Evolutionary conservation across 2,888 invertebrate genomes (phyloP).

Genomic region (Anoncus sp.): DNA sequence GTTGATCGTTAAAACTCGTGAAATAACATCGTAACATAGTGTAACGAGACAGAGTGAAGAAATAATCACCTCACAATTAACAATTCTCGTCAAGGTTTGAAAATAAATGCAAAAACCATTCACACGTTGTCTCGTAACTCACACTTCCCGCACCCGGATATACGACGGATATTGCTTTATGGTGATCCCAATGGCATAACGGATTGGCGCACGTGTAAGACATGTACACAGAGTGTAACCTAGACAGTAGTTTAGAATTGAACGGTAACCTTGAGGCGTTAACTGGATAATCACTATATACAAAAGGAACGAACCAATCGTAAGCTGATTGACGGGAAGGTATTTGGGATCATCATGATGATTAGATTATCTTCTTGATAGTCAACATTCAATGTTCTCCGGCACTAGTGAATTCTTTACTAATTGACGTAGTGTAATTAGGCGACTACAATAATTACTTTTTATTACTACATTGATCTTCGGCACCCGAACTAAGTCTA

Average conservation of each 20-base stretch:
- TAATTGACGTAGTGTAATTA: too few species aligned
- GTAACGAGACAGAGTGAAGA: constrained; percentile 11
- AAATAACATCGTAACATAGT: constrained; percentile 31
- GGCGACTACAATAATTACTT: too few species aligned
- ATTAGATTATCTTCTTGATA: neutral
- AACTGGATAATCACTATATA: constrained; percentile 22
- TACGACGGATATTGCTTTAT: constrained; percentile 39
- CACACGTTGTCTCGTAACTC: constrained; percentile 22
- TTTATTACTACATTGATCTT: too few species aligned
- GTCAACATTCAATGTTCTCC: constrained; percentile 13
- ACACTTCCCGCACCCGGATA: constrained; percentile 42
- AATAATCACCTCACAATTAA: constrained; percentile 34
- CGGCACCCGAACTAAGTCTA: too few species aligned
- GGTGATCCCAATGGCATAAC: constrained; percentile 38
- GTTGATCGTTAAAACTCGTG: constrained; percentile 1
- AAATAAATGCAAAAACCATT: constrained; percentile 50
- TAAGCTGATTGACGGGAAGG: neutral
- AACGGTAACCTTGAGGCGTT: constrained; percentile 38
- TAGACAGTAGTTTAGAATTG: constrained; percentile 20
- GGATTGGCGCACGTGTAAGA: constrained; percentile 28
- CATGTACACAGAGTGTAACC: constrained; percentile 7
- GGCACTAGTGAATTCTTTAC: neutral
- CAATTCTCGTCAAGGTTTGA: constrained; percentile 39
- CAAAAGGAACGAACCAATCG: neutral
- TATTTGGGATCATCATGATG: neutral